Evolutionary conservation across 2,113 vertebrate species (phyloP), one percentile per base, ranked within the genome.

Genomic region (Boulengeromyrus knoepffleri): DNA sequence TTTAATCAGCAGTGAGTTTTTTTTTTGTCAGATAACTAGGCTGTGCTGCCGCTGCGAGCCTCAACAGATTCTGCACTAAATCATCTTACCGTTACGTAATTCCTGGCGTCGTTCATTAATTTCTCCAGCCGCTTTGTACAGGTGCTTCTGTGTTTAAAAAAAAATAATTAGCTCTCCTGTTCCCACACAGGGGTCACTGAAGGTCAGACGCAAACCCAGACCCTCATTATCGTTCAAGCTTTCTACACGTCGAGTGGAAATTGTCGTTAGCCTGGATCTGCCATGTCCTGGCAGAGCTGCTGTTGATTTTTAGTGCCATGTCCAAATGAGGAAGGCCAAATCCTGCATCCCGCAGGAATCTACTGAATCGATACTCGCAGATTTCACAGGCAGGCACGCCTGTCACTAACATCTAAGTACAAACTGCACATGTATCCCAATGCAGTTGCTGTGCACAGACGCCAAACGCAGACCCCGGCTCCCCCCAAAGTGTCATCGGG

Each of bases 1-100:
- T 96, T 96, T 94, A 95, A 95, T 96, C 89, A 77, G 80, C 90
- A 94, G 93, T 93, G 94, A 95, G 92, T 91, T 92, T 70, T 70
- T 70, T 92, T 94, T 93, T 86, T 88, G 90, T 80, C 15, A 7
- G 88, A 66, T 92, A 85, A 91, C 92, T 93, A 90, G 93, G 90
- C 91, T 89, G 83, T 13, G 89, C 89, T 62, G 91, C 90, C 84
- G 92, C 92, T 93, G 92, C 89, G 87, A 13, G 92, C 70, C 88
- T 58, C 89, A 91, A n/a, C 31, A 53, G 52, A 27, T 91, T 92
- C 89, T 3, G 27, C 49, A 31, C 49, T 93, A 93, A 93, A 94
- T 93, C 90, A 90, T 90, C 42, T 0, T 3, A 90, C 52, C 24
- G 17, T 15, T 62, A 66, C 47, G 6, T 42, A 56, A 89, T 58